Conservation (phyloP, 2,113 vertebrate species). For the Anser cygnoides region DNA sequence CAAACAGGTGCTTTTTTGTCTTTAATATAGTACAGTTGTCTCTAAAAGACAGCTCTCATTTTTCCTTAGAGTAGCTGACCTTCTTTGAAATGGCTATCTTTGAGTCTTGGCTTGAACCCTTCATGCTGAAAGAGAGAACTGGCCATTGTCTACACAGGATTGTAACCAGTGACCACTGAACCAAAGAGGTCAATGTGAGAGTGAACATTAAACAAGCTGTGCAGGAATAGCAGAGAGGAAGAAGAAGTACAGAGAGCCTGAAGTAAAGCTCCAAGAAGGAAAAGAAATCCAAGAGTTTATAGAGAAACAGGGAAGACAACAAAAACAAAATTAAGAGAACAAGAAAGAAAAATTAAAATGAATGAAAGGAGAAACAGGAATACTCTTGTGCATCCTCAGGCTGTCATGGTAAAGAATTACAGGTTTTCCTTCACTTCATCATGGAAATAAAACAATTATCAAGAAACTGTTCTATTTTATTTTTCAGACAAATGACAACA, state of each 20-base stretch:
- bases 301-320: not conserved
- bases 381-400: not conserved
- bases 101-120: not conserved
- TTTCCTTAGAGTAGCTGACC: not conserved
- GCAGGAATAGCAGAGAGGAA: not conserved
- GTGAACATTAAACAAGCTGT: not conserved
- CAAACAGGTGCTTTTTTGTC: not conserved
- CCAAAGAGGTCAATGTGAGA: not conserved
- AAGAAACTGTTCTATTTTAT: slow-evolving; percentile 21
- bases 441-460: slow-evolving; percentile 57
- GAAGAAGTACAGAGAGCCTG: not conserved
- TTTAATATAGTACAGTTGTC: not conserved
- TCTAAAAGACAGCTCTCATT: not conserved
- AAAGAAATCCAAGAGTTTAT: not conserved
- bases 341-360: not conserved
- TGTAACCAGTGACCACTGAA: not conserved
- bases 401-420: slow-evolving; percentile 14
- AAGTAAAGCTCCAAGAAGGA: not conserved
- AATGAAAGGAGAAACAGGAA: not conserved
- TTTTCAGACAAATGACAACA: slow-evolving; percentile 42
- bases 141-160: not conserved
- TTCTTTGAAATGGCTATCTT: not conserved
- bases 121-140: not conserved
- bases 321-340: not conserved
- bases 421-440: slow-evolving; percentile 41